Evolutionary conservation across 1,140 invertebrate species (phyloP), one percentile per base, ranked within the genome.

Genomic region (Drosophila punjabiensis): DNA sequence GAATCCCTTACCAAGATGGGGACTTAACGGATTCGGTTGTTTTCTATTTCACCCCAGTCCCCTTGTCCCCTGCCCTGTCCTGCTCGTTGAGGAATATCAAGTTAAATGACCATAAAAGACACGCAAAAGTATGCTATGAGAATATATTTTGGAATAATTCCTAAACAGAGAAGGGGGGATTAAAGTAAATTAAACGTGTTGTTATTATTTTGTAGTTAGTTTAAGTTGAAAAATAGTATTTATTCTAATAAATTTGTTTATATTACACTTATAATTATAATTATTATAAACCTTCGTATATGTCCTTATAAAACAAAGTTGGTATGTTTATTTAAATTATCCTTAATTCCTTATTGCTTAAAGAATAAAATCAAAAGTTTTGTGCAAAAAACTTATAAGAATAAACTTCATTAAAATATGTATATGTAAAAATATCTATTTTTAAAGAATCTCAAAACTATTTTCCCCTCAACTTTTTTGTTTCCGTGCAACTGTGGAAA

Each of bases 1-100:
- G n/a, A n/a, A n/a, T n/a, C n/a, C n/a, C n/a, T n/a, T n/a, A 78
- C 68, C 55, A 71, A 73, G 68, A 76, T 50, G 73, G 50, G 43
- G 41, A 41, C 65, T 62, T 70, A 74, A 53, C 56, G 71, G 56
- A 75, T 75, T 53, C 67, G 41, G 55, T 73, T 74, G 70, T 52
- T 74, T 52, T 39, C 70, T 48, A 70, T 16, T 50, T 59, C 65
- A 16, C 16, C 24, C 24, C 48, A 50, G 14, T 30, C 7, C 7
- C 8, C 65, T 24, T 24, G 1, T 3, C 24, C 24, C 24, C 24
- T 24, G 24, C 24, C 9, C 16, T 35, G 11, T 16, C 14, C 35
- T 6, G 10, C 13, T n/a, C n/a, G 5, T n/a, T n/a, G 37, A 28
- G 47, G 50, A 71, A 52, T 73, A 73, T 74, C 55, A 73, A 52